A percentile compares a stretch with the other conserved stretches of the same genome.
Conservation (phyloP, 37 sponge, comb jelly and placozoan species). For the Mnemiopsis leidyi region DNA sequence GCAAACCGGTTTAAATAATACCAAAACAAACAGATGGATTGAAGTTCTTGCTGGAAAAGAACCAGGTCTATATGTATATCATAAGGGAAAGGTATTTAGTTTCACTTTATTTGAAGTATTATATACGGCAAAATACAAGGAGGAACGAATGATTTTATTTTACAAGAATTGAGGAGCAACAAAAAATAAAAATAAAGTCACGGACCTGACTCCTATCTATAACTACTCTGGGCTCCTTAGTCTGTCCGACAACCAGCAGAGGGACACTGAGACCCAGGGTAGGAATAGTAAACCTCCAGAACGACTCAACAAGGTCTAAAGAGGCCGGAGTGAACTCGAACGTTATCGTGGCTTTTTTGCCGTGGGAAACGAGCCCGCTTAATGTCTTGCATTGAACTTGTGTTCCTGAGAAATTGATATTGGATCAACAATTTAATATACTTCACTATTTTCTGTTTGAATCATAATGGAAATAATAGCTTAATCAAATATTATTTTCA, state of each 20-base stretch:
- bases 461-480: not conserved
- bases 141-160: no score
- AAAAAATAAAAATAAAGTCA: not conserved
- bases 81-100: no score
- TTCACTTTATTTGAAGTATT: no score
- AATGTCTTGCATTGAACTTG: slow-evolving; percentile 47
- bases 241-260: slow-evolving; percentile 85
- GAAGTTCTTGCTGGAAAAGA: no score
- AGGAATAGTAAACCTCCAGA: slow-evolving; percentile 96
- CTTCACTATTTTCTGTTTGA: not conserved
- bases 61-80: no score
- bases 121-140: no score
- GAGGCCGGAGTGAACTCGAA: slow-evolving; percentile 82
- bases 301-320: slow-evolving; percentile 73
- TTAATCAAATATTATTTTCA: not conserved
- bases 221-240: slow-evolving; percentile 80
- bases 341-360: slow-evolving; percentile 69
- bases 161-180: no score
- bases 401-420: no score
- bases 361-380: slow-evolving; percentile 27
- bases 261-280: slow-evolving; percentile 73
- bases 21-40: no score
- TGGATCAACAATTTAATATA: not conserved
- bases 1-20: no score
- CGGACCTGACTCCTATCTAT: slow-evolving; percentile 79